Evolutionary conservation across 2,113 vertebrate genomes (phyloP).

Genomic region (Tragelaphus imberbis): DNA sequence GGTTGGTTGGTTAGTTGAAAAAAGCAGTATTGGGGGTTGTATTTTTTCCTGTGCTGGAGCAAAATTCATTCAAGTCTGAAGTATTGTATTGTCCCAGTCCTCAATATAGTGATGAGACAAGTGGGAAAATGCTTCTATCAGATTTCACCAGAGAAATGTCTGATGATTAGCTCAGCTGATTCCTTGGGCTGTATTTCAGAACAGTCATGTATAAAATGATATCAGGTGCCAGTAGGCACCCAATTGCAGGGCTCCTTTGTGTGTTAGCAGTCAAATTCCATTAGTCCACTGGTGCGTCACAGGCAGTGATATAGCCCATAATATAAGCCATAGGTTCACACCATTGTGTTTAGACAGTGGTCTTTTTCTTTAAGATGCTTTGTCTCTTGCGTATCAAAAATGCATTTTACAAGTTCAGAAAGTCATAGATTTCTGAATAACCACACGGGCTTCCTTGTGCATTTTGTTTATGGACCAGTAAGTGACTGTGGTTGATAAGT

Average conservation of each 20-base stretch:
- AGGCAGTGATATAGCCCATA: background rate
- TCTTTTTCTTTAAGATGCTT: slow-evolving; percentile 31
- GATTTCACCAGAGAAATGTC: background rate
- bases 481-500: slow-evolving; percentile 14
- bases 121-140: background rate
- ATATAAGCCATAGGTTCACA: background rate
- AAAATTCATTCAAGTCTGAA: background rate
- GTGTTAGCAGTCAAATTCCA: background rate
- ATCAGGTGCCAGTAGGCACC: background rate
- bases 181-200: background rate
- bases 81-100: background rate
- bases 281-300: background rate
- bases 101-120: background rate
- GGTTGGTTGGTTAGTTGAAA: background rate
- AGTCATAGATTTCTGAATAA: slow-evolving; percentile 49
- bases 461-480: slow-evolving; percentile 47
- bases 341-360: slow-evolving; percentile 27
- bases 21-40: background rate
- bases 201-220: background rate
- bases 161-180: background rate
- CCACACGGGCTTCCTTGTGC: slow-evolving; percentile 13
- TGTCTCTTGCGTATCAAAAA: slow-evolving; percentile 40
- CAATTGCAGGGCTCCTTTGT: background rate
- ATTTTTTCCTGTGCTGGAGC: background rate
- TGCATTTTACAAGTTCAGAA: slow-evolving; percentile 45